phyloP scores from a whole-genome alignment of 2,888 invertebrate species.

The Escarpia spicata region DNA sequence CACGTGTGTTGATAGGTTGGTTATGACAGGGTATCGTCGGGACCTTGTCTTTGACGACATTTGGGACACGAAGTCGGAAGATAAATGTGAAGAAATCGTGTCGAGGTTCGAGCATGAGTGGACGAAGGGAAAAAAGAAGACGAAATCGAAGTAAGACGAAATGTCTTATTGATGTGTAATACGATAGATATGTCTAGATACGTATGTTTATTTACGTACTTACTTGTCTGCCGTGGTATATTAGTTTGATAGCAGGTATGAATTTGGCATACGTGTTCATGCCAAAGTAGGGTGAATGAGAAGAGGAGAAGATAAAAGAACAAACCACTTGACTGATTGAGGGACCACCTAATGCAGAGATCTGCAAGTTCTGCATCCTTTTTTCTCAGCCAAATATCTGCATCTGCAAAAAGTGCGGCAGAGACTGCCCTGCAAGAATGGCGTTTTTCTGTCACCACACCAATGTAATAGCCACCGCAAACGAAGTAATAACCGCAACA shows the following conservation, averaged over 20 bases:
- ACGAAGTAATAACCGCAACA: no score
- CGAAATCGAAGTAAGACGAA: conserved; percentile 29
- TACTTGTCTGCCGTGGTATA: background rate
- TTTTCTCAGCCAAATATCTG: no score
- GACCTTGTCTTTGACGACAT: conserved; percentile 2
- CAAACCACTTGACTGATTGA: no score
- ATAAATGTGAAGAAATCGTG: background rate
- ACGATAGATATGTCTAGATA: background rate
- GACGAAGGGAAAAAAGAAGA: conserved; percentile 29
- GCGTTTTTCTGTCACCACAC: no score
- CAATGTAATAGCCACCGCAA: no score
- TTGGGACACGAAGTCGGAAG: background rate
- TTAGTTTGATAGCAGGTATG: background rate
- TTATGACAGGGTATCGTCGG: background rate
- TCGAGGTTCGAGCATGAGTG: background rate
- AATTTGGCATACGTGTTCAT: no score
- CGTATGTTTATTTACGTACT: background rate
- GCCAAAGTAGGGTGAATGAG: no score
- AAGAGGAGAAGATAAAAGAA: no score
- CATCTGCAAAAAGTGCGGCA: no score
- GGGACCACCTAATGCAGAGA: no score
- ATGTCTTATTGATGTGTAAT: background rate
- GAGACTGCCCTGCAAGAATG: no score
- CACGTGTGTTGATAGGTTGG: background rate
- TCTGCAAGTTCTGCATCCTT: no score